Evolutionary conservation across 2,888 invertebrate species (phyloP).

Genomic region (Lampropteryx suffumata): DNA sequence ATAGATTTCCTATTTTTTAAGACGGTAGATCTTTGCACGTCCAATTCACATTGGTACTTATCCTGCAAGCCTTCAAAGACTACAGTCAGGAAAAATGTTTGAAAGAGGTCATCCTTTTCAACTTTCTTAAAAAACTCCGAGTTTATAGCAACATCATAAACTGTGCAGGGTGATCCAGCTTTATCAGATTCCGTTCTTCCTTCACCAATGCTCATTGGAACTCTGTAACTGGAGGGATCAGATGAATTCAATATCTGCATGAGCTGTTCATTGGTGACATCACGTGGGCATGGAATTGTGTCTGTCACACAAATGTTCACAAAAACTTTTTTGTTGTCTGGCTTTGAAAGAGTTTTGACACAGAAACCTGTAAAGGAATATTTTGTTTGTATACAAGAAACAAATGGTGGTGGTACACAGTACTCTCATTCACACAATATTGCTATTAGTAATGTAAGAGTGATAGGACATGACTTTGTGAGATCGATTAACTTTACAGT

Average conservation of each 20-base stretch:
- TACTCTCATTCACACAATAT: too few species aligned
- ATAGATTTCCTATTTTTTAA: slow-evolving; percentile 89
- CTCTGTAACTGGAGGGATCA: slow-evolving; percentile 87
- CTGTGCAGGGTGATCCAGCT: slow-evolving; percentile 87
- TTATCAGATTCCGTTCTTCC: slow-evolving; percentile 91
- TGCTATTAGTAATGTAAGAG: too few species aligned
- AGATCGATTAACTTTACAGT: background rate
- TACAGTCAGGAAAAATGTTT: slow-evolving; percentile 90
- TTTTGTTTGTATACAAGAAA: too few species aligned
- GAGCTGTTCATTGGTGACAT: slow-evolving; percentile 88
- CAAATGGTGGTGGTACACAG: too few species aligned
- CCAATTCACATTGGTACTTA: slow-evolving; percentile 89
- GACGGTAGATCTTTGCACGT: slow-evolving; percentile 85
- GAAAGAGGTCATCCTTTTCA: slow-evolving; percentile 86
- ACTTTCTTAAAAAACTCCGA: slow-evolving; percentile 90
- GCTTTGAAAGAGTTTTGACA: slow-evolving; percentile 87
- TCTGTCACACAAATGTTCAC: slow-evolving; percentile 93
- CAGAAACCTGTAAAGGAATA: slow-evolving; percentile 86
- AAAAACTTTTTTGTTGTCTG: slow-evolving; percentile 89
- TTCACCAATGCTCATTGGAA: slow-evolving; percentile 96
- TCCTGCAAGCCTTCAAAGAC: slow-evolving; percentile 89
- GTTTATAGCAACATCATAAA: slow-evolving; percentile 93
- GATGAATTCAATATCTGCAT: slow-evolving; percentile 86
- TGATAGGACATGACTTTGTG: too few species aligned
- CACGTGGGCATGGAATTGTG: slow-evolving; percentile 88